phyloP scores from a whole-genome alignment of 2,888 invertebrate species.

The Oscheius myriophilus region DNA sequence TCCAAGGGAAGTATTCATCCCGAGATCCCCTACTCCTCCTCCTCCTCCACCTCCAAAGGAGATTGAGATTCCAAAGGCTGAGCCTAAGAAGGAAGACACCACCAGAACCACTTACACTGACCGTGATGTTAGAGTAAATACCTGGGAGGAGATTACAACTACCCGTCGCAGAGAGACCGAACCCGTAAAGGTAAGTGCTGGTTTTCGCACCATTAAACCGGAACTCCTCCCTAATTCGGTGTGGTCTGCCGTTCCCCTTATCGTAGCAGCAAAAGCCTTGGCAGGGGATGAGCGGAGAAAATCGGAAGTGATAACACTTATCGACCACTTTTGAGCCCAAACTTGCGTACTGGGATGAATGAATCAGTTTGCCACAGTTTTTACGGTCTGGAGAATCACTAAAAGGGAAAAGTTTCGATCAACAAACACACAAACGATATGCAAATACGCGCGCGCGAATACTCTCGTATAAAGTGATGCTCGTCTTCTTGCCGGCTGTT shows the following conservation, averaged over 20 bases:
- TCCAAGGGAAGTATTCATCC: constrained; percentile 18
- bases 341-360: not conserved
- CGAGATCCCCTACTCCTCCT: constrained; percentile 25
- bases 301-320: constrained; percentile 9
- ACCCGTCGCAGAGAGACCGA: constrained; percentile 24
- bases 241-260: too few species aligned
- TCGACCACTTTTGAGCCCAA: not conserved
- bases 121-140: constrained; percentile 32
- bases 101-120: constrained; percentile 14
- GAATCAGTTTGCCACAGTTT: not conserved
- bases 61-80: constrained; percentile 12
- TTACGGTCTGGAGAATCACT: not conserved
- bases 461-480: constrained; percentile 17
- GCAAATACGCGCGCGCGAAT: constrained; percentile 26
- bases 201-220: not conserved
- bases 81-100: constrained; percentile 11
- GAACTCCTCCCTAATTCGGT: constrained; percentile 8
- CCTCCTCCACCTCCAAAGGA: constrained; percentile 28
- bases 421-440: constrained; percentile 23
- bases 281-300: not conserved
- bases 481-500: constrained; percentile 27
- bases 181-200: constrained; percentile 12
- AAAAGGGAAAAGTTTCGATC: constrained; percentile 4
- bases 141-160: constrained; percentile 40
- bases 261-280: too few species aligned